Base-by-base conservation (phyloP, 64 coral and sea anemone species). In the Actinia equina region DNA sequence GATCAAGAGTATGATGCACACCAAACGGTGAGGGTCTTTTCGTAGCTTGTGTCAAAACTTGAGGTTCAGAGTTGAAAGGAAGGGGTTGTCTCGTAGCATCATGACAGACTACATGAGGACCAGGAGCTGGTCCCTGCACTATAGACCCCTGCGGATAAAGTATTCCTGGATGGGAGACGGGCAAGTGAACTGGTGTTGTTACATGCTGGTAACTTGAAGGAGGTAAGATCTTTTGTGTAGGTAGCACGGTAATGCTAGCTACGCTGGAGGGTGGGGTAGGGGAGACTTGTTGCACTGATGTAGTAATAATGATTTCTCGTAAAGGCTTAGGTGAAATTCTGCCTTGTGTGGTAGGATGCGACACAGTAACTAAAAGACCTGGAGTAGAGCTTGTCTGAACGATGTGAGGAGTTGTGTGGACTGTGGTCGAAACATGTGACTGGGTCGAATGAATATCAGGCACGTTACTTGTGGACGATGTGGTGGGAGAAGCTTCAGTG, bases 101-200 rank as follows among this genome's bases (percentile, higher is more conserved):
- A 5, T 81, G 78, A 37, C 20, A 20, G 43, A 51, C 17, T 49
- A 44, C 52, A 13, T 17, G 78, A 49, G 78, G 22, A 14, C 78
- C 49, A 20, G 42, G 78, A 5, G 44, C n/a, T 12, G 55, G 11
- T 37, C 45, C 78, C 22, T 43, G n/a, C 13, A 81, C 49, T 17
- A 81, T 52, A 23, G 43, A 10, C 9, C 3, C 22, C 19, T 81
- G 78, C 2, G 78, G 42, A 20, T 49, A 81, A 1, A 81, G 27
- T 18, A 85, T 85, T 17, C 83, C 83, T 63, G 83, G 83, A 85
- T 85, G 83, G 59, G 51, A 58, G 3, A 85, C 83, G 0, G 83
- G 83, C 30, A 63, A 43, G 4, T 60, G 83, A n/a, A 74, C 12
- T 74, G 23, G 25, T 30, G 69, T 18, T 30, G 69, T 74, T 74